Conservation (phyloP, 1,140 invertebrate genomes). For the Listronotus bonariensis region DNA sequence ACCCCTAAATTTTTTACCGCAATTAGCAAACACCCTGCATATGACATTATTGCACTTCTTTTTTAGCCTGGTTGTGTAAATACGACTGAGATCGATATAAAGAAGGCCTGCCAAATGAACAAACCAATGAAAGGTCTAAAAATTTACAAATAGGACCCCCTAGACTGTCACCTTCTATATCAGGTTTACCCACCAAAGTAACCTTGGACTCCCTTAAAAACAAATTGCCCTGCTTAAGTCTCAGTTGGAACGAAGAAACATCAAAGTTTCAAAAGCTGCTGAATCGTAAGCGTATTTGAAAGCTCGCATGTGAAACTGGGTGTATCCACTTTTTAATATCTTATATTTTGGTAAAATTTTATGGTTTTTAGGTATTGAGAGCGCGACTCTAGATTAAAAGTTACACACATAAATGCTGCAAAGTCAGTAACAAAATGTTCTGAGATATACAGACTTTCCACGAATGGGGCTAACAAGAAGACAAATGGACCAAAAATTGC, state of each 20-base stretch:
- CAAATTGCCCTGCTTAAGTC: constrained; percentile 65
- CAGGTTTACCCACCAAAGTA: constrained; percentile 55
- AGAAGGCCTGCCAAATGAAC: constrained; percentile 91
- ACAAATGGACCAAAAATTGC: too few species aligned
- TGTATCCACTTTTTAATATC: too few species aligned
- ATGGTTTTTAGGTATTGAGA: too few species aligned
- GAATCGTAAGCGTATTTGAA: constrained; percentile 97
- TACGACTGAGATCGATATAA: constrained; percentile 97
- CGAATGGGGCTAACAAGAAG: too few species aligned
- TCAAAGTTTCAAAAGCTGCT: constrained; percentile 95
- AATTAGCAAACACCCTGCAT: too few species aligned
- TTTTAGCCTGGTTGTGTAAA: constrained; percentile 95
- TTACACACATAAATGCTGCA: too few species aligned
- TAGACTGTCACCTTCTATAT: constrained; percentile 66
- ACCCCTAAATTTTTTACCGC: too few species aligned
- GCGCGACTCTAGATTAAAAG: too few species aligned
- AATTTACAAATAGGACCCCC: constrained; percentile 59
- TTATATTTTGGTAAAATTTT: too few species aligned
- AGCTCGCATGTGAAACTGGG: too few species aligned
- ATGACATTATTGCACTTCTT: neutral
- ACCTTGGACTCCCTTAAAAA: constrained; percentile 48
- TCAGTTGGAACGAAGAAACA: constrained; percentile 85
- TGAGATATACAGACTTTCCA: too few species aligned
- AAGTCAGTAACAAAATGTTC: too few species aligned
- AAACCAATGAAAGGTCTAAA: constrained; percentile 65